Evolutionary conservation across 2,888 invertebrate genomes (phyloP).

Genomic region (Pteria penguin): DNA sequence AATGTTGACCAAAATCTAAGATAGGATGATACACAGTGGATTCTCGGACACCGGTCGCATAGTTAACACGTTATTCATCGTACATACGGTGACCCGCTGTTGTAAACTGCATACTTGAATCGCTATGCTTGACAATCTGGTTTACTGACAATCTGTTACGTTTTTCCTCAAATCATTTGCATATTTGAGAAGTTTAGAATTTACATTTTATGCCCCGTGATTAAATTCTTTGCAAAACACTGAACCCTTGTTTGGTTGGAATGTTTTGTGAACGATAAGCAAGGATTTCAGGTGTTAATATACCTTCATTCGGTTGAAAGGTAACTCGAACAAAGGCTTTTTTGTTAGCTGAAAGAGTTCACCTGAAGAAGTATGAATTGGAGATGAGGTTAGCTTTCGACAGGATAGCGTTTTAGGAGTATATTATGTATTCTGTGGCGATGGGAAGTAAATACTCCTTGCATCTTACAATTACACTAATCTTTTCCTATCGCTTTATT

Average conservation of each 20-base stretch:
- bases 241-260: not conserved
- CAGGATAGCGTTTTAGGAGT: no score
- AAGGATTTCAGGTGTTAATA: not conserved
- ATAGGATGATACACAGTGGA: not conserved
- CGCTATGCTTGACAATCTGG: not conserved
- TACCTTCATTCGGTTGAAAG: no score
- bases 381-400: no score
- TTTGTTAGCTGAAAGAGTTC: no score
- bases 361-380: no score
- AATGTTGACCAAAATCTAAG: not conserved
- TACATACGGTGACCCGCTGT: not conserved
- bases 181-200: not conserved
- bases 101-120: not conserved
- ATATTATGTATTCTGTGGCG: no score
- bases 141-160: constrained; percentile 8
- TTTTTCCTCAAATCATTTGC: not conserved
- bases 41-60: not conserved
- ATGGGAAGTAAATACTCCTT: no score
- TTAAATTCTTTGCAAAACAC: not conserved
- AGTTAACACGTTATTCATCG: constrained; percentile 8
- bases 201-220: not conserved
- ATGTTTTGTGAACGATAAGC: not conserved
- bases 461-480: no score
- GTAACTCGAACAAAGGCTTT: no score
- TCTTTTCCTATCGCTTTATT: no score